These are phyloP conservation scores for Anoncus sp. DNA, from an alignment of 2,888 invertebrate genomes.

Conservation along the genomic window DNA sequence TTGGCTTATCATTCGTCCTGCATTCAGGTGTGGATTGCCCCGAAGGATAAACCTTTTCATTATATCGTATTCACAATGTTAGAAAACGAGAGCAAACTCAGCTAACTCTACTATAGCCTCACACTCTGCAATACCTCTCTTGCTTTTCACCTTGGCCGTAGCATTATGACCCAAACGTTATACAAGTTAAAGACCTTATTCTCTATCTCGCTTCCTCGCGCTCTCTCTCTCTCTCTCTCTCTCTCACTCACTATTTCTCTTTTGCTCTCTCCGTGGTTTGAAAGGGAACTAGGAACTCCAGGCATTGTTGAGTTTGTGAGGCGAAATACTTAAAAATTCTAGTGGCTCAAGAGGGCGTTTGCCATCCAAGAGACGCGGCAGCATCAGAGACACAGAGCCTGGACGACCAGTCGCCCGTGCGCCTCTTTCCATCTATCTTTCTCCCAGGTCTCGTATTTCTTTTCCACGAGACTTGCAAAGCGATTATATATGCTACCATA, in stretches of 20 bases:
- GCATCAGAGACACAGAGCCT: conserved; percentile 7
- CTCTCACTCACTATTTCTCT: conserved; percentile 25
- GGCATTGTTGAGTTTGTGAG: conserved; percentile 74
- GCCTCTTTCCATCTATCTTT: conserved; percentile 39
- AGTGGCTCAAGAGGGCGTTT: conserved; percentile 59
- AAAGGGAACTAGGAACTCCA: conserved; percentile 40
- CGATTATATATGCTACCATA: conserved; percentile 32
- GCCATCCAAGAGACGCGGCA: conserved; percentile 34
- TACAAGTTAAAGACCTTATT: conserved; percentile 59
- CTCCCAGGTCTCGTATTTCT: conserved; percentile 51
- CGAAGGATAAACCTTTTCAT: conserved; percentile 54
- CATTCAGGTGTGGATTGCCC: conserved; percentile 39
- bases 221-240: conserved; percentile 18
- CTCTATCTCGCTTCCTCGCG: conserved; percentile 25
- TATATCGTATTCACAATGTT: conserved; percentile 49
- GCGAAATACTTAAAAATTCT: conserved; percentile 76
- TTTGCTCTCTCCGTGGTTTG: conserved; percentile 38
- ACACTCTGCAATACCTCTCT: conserved; percentile 16
- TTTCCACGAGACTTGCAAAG: conserved; percentile 50
- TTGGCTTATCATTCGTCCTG: conserved; percentile 54
- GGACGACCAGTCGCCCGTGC: conserved; percentile 31
- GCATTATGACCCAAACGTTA: conserved; percentile 60
- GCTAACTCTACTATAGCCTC: conserved; percentile 8
- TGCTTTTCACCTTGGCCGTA: conserved; percentile 40
- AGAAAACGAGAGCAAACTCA: conserved; percentile 35